phyloP scores from a whole-genome alignment of 2,113 vertebrate genomes.

The Platanista minor region DNA sequence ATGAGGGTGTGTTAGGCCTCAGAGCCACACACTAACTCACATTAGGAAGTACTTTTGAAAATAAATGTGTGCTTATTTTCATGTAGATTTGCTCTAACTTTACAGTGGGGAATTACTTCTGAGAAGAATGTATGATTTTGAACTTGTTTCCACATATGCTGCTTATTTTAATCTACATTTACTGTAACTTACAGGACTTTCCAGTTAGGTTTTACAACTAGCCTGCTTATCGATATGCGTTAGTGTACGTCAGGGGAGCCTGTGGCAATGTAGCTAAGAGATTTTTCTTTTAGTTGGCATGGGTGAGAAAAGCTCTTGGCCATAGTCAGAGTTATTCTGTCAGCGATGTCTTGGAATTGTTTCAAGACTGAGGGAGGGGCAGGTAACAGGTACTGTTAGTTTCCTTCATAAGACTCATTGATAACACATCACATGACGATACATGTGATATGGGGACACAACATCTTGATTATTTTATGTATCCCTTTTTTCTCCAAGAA shows the following conservation, averaged over 20 bases:
- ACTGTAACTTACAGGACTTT: background rate
- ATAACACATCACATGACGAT: background rate
- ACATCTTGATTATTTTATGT: background rate
- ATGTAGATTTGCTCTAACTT: background rate
- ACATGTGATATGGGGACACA: background rate
- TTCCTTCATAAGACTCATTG: background rate
- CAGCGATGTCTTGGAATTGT: background rate
- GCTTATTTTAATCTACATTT: background rate
- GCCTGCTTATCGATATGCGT: background rate
- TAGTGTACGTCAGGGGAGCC: background rate
- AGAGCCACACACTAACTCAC: background rate
- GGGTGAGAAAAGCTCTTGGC: background rate
- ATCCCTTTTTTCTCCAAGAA: background rate
- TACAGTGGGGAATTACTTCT: background rate
- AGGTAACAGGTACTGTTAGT: background rate
- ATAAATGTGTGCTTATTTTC: background rate
- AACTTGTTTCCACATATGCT: background rate
- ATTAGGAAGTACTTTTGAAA: background rate
- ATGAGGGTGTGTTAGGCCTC: background rate
- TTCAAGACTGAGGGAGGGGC: background rate
- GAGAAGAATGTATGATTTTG: background rate
- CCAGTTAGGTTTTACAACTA: background rate
- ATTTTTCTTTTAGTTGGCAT: background rate
- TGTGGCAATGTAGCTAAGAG: background rate
- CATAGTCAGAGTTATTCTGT: background rate